Evolutionary conservation across 2,113 vertebrate genomes (phyloP).

Genomic region (Cisticola juncidis): DNA sequence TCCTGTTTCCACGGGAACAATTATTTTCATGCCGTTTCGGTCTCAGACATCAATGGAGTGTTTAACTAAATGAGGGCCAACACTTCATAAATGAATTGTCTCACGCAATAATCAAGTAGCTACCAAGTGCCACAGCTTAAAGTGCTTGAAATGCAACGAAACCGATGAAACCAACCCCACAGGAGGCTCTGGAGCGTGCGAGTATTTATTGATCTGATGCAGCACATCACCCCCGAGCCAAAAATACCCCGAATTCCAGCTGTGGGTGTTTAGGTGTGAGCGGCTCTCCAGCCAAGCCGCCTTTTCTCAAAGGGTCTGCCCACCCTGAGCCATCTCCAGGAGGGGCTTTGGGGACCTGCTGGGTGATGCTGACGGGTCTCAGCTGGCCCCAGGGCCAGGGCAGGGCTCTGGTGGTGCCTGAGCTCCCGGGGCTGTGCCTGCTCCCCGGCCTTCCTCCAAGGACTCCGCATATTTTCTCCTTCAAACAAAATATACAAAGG

Average conservation of each 20-base stretch:
- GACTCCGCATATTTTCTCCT: slow-evolving; percentile 30
- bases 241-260: neutral
- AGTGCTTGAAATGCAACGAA: neutral
- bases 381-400: neutral
- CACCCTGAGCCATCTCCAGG: neutral
- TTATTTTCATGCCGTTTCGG: neutral
- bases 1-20: slow-evolving; percentile 39
- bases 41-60: neutral
- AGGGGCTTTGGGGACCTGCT: neutral
- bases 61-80: slow-evolving; percentile 36
- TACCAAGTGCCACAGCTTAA: slow-evolving; percentile 18
- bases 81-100: slow-evolving; percentile 22
- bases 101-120: slow-evolving; percentile 44
- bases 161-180: neutral
- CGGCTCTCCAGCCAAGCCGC: neutral
- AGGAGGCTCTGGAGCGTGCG: fast-evolving
- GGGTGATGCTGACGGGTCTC: neutral
- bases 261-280: neutral
- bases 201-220: neutral
- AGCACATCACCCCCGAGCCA: neutral
- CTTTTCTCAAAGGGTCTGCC: neutral
- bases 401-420: neutral
- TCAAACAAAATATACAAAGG: slow-evolving; percentile 62
- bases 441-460: neutral
- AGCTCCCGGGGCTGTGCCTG: neutral